Base-by-base conservation (phyloP, 1,140 invertebrate genomes). In the Sitophilus oryzae region DNA sequence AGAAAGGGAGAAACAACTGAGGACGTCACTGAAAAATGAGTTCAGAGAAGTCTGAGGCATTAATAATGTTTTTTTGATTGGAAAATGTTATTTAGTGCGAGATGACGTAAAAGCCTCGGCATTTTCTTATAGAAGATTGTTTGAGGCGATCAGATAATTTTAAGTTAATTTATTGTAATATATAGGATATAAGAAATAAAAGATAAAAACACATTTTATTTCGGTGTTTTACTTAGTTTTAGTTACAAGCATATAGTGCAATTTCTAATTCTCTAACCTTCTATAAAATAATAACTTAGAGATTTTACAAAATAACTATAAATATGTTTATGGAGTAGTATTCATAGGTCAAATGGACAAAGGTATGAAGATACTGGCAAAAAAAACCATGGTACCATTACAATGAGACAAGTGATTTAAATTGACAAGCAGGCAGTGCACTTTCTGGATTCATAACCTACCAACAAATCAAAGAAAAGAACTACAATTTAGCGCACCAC, bases 311-410 rank as follows among this genome's bases (percentile, higher is more conserved):
- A n/a, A n/a, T n/a, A n/a, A n/a, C n/a, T n/a, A n/a, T n/a, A 93
- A 93, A 70, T 80, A 89, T 52, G 62, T 91, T 0, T 78, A 79
- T 43, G 88, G 88, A 55, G 77, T 73, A 1, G 72, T 69, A 0
- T 56, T 64, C 10, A 59, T 71, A 5, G 76, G 76, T 0, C 61
- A 66, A 15, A 74, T 67, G 44, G 76, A 81, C 58, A 60, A 2
- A 82, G 84, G 79, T 79, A 79, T 62, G 82, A 80, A n/a, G 77
- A 81, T 16, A 66, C 70, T 1, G 80, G 80, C n/a, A n/a, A 11
- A 66, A 67, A 23, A 61, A 67, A 1, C 18, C 52, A 3, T 34
- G 54, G 3, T 67, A 73, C 3, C 41, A 56, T 16, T 79, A 79
- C 43, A 70, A 77, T 47, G 66, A 71, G 3, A 61, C 76, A 1